Conservation (phyloP, 2,113 vertebrate species). For the Ceyx cyanopectus region DNA sequence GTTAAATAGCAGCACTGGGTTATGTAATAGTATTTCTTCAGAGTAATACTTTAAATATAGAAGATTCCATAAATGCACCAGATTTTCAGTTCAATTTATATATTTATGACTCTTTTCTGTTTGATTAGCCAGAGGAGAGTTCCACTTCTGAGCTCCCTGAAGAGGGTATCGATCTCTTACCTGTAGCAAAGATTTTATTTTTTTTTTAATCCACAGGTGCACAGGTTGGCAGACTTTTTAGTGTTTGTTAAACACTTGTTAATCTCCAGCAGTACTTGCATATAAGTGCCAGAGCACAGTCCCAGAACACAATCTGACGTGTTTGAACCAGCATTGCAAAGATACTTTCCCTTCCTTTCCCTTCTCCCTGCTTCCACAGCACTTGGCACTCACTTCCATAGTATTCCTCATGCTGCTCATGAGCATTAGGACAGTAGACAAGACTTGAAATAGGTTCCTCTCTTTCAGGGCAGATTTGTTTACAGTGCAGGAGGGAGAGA, state of each 20-base stretch:
- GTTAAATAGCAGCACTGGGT: not conserved
- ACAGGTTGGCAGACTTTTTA: not conserved
- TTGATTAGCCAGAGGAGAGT: not conserved
- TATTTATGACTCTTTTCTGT: not conserved
- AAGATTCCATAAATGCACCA: not conserved
- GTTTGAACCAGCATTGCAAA: not conserved
- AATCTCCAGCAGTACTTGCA: not conserved
- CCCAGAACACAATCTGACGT: not conserved
- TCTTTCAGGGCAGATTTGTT: not conserved
- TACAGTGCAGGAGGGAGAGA: not conserved
- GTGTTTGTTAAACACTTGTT: not conserved
- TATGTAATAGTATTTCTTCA: not conserved
- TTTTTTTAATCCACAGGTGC: not conserved
- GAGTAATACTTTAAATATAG: not conserved
- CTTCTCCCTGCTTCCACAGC: not conserved
- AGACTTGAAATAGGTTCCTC: not conserved
- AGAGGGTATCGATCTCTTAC: not conserved
- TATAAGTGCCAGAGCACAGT: accelerated
- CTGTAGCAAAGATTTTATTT: not conserved
- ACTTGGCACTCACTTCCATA: not conserved
- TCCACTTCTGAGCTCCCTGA: not conserved
- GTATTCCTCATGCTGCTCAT: not conserved
- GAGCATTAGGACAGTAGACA: not conserved
- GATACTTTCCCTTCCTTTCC: not conserved
- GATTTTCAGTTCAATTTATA: not conserved